phyloP scores from a whole-genome alignment of 2,113 vertebrate species.

The Alosa alosa region DNA sequence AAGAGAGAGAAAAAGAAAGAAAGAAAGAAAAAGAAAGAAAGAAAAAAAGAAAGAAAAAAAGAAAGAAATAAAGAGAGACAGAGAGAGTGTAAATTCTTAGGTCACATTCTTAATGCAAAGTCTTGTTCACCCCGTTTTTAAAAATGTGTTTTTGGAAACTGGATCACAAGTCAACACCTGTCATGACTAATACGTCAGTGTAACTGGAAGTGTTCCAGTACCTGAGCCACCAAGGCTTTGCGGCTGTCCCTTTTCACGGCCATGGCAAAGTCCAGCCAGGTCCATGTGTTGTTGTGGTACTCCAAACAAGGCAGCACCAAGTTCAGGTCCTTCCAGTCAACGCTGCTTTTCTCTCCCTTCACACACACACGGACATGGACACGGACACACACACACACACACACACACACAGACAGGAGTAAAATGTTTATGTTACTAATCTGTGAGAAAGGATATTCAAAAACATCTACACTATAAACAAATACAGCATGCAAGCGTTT shows the following conservation, averaged over 20 bases:
- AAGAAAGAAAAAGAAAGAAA: neutral
- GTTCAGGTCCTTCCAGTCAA: conserved; percentile 97
- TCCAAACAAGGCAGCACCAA: conserved; percentile 94
- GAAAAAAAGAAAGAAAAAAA: neutral
- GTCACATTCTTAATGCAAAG: neutral
- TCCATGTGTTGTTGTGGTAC: conserved; percentile 99
- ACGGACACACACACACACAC: neutral
- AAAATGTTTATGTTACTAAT: neutral
- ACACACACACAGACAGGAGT: neutral
- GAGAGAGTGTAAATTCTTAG: neutral
- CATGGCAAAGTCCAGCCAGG: conserved; percentile 98
- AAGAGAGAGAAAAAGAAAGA: neutral
- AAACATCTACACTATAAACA: neutral
- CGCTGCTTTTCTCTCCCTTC: conserved; percentile 95
- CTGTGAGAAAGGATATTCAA: neutral
- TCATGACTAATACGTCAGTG: neutral
- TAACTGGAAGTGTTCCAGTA: conserved; percentile 49
- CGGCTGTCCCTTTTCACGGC: conserved; percentile 97
- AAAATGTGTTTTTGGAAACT: too few species aligned
- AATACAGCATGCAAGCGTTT: neutral
- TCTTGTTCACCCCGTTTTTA: neutral
- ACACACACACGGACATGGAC: neutral
- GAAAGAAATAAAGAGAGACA: neutral
- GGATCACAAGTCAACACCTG: too few species aligned
- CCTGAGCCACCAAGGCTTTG: conserved; percentile 97